phyloP scores from a whole-genome alignment of 2,797 vertebrate species.

The Syngnathus rostellatus region DNA sequence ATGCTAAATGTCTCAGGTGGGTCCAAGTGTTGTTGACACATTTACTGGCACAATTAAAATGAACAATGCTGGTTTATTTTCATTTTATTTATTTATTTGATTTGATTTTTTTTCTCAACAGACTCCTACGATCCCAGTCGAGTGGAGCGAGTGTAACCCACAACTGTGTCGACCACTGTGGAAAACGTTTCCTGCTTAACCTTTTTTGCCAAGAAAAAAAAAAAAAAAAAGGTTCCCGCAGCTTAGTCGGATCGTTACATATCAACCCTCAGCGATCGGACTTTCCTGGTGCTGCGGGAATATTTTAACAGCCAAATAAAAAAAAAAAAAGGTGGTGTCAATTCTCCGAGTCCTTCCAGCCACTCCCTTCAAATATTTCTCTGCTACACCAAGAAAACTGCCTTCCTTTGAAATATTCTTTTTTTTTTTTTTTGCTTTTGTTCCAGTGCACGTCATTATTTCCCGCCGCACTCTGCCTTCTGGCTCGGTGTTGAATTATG shows the following conservation, averaged over 20 bases:
- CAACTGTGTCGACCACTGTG: slow-evolving; percentile 48
- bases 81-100: too few species aligned
- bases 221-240: slow-evolving; percentile 31
- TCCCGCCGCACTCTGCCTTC: slow-evolving; percentile 41
- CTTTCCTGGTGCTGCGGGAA: slow-evolving; percentile 54
- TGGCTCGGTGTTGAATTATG: slow-evolving; percentile 55
- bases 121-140: slow-evolving; percentile 89
- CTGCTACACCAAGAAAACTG: slow-evolving; percentile 23
- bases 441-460: slow-evolving; percentile 42
- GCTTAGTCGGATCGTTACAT: slow-evolving; percentile 39
- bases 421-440: slow-evolving; percentile 28
- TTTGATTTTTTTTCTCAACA: slow-evolving; percentile 46
- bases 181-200: slow-evolving; percentile 40
- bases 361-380: slow-evolving; percentile 21
- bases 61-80: too few species aligned
- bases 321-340: slow-evolving; percentile 39
- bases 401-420: slow-evolving; percentile 26
- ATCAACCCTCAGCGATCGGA: slow-evolving; percentile 36
- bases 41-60: too few species aligned
- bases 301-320: slow-evolving; percentile 59
- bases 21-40: neutral
- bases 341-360: slow-evolving; percentile 32
- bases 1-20: slow-evolving; percentile 54
- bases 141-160: slow-evolving; percentile 85
- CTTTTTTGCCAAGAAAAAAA: neutral